These are phyloP conservation scores for Poeciliopsis turneri DNA, from an alignment of 2,797 vertebrate species.

Conservation along the genomic window DNA sequence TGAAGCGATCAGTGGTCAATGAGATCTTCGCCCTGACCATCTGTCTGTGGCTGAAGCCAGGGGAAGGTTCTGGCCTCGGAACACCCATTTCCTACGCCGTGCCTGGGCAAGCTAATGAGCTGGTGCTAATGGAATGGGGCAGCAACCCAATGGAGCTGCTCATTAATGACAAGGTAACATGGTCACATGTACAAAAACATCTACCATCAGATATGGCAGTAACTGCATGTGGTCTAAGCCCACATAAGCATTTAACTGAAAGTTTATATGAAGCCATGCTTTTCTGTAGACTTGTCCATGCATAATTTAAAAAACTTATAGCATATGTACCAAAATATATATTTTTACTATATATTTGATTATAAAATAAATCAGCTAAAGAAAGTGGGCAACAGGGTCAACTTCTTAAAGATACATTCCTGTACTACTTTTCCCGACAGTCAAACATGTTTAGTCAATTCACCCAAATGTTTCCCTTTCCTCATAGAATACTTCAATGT, in stretches of 20 bases:
- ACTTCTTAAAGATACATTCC: background rate
- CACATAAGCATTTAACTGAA: background rate
- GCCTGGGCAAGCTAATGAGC: constrained; percentile 86
- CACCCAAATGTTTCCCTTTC: background rate
- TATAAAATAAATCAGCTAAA: background rate
- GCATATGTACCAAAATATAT: background rate
- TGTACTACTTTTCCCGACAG: background rate
- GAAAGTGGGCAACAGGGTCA: background rate
- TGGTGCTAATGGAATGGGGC: constrained; percentile 88
- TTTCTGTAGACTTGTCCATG: background rate
- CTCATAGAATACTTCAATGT: background rate
- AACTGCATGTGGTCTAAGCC: background rate
- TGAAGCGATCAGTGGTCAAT: constrained; percentile 79
- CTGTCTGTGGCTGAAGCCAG: constrained; percentile 85
- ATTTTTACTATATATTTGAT: background rate
- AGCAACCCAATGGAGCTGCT: constrained; percentile 88
- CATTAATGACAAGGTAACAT: constrained; percentile 80
- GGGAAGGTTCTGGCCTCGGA: constrained; percentile 80
- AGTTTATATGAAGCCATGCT: background rate
- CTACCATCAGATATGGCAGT: background rate
- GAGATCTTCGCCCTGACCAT: constrained; percentile 86
- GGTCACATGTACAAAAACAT: too few species aligned
- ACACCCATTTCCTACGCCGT: constrained; percentile 89
- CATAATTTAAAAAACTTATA: background rate
- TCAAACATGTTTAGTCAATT: background rate